Base-by-base conservation (phyloP, 2,113 vertebrate genomes). In the Sus scrofa region DNA sequence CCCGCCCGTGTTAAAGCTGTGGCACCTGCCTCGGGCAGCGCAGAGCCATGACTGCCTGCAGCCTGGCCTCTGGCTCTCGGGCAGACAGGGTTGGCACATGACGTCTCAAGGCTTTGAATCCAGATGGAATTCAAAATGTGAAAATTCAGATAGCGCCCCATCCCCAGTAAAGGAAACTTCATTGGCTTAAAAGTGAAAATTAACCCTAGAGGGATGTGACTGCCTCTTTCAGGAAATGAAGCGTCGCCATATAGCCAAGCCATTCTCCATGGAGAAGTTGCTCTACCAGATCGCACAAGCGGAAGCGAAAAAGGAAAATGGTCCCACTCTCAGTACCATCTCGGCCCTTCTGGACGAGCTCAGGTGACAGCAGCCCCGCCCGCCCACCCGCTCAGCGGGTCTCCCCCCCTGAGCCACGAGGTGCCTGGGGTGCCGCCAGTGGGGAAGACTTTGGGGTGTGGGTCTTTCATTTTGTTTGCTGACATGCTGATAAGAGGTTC, bases 231-330 rank as follows among this genome's bases (percentile, higher is more conserved):
- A 99, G 99, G 99, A 99, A 98, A 99, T 99, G 99, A 99, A 99
- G 98, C 99, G 98, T 94, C 99, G 99, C 87, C 99, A 98, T 93
- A 99, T 99, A 98, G 99, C 99, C 94, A 99, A 99, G 98, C 99
- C 99, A 30, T 99, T 99, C 98, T 99, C 99, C 87, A 99, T 99
- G 99, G 99, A 99, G 98, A 99, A 99, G 99, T 98, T 99, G 97
- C 99, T 99, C 93, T 99, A 99, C 98, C 99, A 99, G 99, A 99
- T 99, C 77, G 99, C 99, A 97, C 99, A 99, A 9, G 99, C 99
- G 1, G 99, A 99, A 98, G 99, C 99, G 19, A 99, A 99, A 96
- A 99, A 99, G 97, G 99, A 99, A 96, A 99, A 99, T 0, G 99
- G 99, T n/a, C 99, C 99, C 67, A 99, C 99, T 97, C 99, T 99